Base-by-base conservation (phyloP, 1,140 invertebrate species). In the Gonatopus flavifemur region DNA sequence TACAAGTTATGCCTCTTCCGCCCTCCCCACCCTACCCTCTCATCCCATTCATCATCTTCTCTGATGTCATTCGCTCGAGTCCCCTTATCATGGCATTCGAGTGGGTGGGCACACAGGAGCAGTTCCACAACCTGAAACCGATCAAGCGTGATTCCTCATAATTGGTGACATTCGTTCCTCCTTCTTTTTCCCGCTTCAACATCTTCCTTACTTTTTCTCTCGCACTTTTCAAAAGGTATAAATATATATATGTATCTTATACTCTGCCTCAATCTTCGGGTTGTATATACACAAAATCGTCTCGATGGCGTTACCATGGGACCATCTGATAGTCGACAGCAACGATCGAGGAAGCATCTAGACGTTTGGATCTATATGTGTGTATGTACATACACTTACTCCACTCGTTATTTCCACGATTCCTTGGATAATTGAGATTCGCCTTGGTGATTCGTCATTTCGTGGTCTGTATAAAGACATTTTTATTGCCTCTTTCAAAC, bases 121-220 rank as follows among this genome's bases (percentile, higher is more conserved):
- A 53, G 65, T 65, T 70, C 68, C 54, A 66, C 56, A 52, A 52
- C 55, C 57, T 65, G 57, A 60, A 68, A 53, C 56, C 66, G 59
- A 68, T 63, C 64, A 62, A 51, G 55, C 64, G 66, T 65, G 59
- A 62, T 66, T 62, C 56, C 59, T 66, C 59, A 65, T 67, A 67
- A 66, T 69, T 69, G 67, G 62, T 65, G 68, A 67, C 62, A 57
- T 63, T 65, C 59, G 49, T 58, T 52, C 33, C 30, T 15, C 40
- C 19, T 36, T 18, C 19, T 18, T 55, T 52, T 46, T 48, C 54
- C 57, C 54, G 55, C 25, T 22, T 56, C 24, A 20, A 19, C 4
- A 15, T 32, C 43, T 10, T 19, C 18, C 13, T 33, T 0, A 9
- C 21, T 15, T 0, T 18, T 15, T 33, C 18, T 39, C 19, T 24